Conservation (phyloP, 2,888 invertebrate genomes). For the Ormyrus rosae region DNA sequence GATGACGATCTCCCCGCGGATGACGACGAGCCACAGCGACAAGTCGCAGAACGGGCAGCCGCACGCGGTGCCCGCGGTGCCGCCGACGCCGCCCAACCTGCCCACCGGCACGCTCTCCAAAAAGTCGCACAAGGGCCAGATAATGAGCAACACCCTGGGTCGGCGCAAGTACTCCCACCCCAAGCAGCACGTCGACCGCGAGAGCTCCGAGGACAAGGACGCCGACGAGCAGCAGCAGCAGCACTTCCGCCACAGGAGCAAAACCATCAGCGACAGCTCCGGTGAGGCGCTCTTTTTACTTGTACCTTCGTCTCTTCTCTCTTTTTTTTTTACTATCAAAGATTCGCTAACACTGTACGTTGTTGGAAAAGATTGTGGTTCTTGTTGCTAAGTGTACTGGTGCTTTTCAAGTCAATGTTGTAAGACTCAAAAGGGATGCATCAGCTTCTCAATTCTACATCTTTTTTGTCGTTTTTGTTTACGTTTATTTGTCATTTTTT, state of each 20-base stretch:
- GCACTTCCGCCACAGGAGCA: constrained; percentile 83
- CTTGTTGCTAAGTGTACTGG: not conserved
- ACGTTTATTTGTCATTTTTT: too few relatives aligned
- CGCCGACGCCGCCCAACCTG: constrained; percentile 54
- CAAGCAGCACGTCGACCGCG: constrained; percentile 86
- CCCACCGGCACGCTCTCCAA: constrained; percentile 79
- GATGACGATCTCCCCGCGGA: constrained; percentile 71
- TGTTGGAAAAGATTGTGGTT: constrained; percentile 34
- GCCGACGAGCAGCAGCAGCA: constrained; percentile 78
- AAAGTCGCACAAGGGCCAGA: constrained; percentile 89
- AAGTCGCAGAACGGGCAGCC: constrained; percentile 67
- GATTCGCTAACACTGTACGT: constrained; percentile 36
- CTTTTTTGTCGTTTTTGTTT: too few relatives aligned
- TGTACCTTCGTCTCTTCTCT: not conserved
- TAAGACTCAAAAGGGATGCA: too few relatives aligned
- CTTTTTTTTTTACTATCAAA: not conserved
- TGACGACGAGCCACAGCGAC: constrained; percentile 72
- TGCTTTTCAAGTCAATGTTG: too few relatives aligned
- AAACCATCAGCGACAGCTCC: constrained; percentile 91
- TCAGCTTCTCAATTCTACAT: too few relatives aligned
- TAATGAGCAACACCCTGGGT: constrained; percentile 78
- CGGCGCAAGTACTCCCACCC: constrained; percentile 72
- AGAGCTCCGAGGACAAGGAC: constrained; percentile 87
- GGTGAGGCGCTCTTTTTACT: constrained; percentile 76
- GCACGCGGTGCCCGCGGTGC: constrained; percentile 36